phyloP scores from a whole-genome alignment of 1,140 invertebrate genomes.

The Dermatophagoides farinae region DNA sequence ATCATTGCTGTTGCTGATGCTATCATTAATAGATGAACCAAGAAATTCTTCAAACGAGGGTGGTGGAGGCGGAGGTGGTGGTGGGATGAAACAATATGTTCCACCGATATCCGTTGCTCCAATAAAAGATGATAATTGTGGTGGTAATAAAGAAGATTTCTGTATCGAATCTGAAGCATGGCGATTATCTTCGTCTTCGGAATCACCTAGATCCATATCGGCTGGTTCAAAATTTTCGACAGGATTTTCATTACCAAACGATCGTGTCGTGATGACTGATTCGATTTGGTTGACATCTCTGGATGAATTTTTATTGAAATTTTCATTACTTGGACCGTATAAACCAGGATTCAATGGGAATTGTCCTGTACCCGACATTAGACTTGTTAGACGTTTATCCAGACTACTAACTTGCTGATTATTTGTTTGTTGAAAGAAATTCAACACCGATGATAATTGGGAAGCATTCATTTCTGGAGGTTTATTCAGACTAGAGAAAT shows the following conservation, averaged over 20 bases:
- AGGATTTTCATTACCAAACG: not conserved
- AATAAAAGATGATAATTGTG: not conserved
- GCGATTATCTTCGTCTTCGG: constrained; percentile 12
- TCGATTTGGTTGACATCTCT: constrained; percentile 6
- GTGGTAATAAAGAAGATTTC: not conserved
- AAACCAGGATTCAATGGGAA: too few species aligned
- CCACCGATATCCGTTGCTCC: not conserved
- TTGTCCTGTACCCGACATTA: constrained; percentile 16
- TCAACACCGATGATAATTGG: constrained; percentile 18
- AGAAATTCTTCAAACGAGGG: not conserved
- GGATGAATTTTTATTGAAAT: not conserved
- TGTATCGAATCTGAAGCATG: not conserved
- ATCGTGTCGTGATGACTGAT: constrained; percentile 11
- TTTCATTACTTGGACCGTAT: not conserved
- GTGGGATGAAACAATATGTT: not conserved
- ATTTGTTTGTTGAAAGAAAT: constrained; percentile 13
- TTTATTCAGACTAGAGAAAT: constrained; percentile 31
- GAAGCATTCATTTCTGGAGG: not conserved
- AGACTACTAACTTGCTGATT: constrained; percentile 16
- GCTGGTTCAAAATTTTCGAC: constrained; percentile 15
- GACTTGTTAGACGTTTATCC: constrained; percentile 19
- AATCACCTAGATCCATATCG: constrained; percentile 19
- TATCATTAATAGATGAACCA: not conserved
- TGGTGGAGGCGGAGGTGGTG: constrained; percentile 3
- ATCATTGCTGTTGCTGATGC: too few species aligned